These are phyloP conservation scores for Crioceris asparagi DNA, from an alignment of 2,888 invertebrate species.

Conservation along the genomic window DNA sequence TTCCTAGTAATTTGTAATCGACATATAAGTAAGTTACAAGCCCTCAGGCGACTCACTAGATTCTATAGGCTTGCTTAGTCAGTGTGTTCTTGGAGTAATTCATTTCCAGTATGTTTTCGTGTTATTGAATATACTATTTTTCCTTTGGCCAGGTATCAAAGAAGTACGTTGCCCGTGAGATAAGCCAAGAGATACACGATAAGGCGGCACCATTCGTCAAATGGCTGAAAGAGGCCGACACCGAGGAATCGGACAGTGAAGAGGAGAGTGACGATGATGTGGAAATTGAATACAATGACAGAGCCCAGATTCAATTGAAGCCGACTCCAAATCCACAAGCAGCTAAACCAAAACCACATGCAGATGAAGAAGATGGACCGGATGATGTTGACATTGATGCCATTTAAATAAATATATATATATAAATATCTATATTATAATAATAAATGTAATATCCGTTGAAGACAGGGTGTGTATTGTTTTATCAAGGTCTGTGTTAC, in stretches of 20 bases:
- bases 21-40: too few relatives aligned
- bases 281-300: conserved; percentile 83
- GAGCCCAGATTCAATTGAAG: conserved; percentile 61
- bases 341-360: conserved; percentile 32
- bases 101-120: too few relatives aligned
- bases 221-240: conserved; percentile 96
- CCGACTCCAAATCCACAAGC: conserved; percentile 29
- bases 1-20: too few relatives aligned
- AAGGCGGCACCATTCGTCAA: conserved; percentile 89
- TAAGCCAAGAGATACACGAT: conserved; percentile 83
- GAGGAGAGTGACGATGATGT: conserved; percentile 55
- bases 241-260: conserved; percentile 73
- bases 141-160: conserved; percentile 46
- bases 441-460: too few relatives aligned
- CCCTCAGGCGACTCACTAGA: too few relatives aligned
- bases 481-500: conserved; percentile 9
- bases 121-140: too few relatives aligned
- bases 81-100: too few relatives aligned
- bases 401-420: too few relatives aligned
- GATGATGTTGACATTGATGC: conserved; percentile 89
- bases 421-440: too few relatives aligned
- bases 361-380: conserved; percentile 59
- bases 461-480: too few relatives aligned
- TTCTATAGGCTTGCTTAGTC: too few relatives aligned
- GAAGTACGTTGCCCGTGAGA: conserved; percentile 87